phyloP scores from a whole-genome alignment of 2,797 vertebrate species.

The Pangasius larnaudii region DNA sequence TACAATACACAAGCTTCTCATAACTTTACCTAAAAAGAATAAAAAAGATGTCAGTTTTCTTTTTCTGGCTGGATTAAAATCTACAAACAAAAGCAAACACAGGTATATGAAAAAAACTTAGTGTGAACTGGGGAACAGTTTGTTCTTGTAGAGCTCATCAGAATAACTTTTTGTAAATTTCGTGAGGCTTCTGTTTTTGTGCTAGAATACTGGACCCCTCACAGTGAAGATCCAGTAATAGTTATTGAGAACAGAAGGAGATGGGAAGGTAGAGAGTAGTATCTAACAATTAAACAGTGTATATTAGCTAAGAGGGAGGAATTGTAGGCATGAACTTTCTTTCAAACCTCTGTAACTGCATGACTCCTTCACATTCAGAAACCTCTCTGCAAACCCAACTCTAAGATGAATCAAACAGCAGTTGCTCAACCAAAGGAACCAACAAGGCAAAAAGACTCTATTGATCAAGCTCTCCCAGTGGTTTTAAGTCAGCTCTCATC shows the following conservation, averaged over 20 bases:
- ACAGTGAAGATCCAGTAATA: not conserved
- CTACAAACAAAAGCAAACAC: not conserved
- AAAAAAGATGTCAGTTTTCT: not conserved
- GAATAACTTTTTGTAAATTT: not conserved
- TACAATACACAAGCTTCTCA: not conserved
- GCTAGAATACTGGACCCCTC: not conserved
- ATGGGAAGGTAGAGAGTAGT: not conserved
- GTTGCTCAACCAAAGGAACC: not conserved
- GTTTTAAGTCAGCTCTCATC: not conserved
- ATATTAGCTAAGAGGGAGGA: not conserved
- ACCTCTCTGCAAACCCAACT: not conserved
- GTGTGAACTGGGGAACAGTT: not conserved
- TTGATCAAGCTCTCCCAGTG: not conserved
- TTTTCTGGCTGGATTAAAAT: not conserved
- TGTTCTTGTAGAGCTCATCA: not conserved
- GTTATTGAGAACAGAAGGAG: not conserved
- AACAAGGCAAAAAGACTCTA: not conserved
- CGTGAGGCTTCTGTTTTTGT: not conserved
- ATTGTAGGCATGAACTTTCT: not conserved
- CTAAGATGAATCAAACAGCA: not conserved
- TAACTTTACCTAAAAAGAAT: too few species aligned
- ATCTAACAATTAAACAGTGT: not conserved
- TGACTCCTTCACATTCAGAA: not conserved
- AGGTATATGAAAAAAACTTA: not conserved
- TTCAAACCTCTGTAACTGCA: not conserved